Conservation (phyloP, 2,113 vertebrate genomes). For the Podarcis cretensis region DNA sequence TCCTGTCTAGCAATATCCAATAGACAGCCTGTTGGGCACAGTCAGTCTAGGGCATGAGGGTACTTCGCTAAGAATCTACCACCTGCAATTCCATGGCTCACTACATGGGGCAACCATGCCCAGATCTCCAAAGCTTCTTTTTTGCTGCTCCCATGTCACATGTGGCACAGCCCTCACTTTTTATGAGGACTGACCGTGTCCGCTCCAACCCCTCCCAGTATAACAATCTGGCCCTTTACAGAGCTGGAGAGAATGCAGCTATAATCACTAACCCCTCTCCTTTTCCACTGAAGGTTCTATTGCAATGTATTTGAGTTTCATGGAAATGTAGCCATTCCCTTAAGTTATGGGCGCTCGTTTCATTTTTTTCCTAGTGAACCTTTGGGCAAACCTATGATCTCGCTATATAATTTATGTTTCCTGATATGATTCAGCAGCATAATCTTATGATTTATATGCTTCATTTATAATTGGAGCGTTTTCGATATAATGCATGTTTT, state of each 20-base stretch:
- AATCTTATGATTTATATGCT: slow-evolving; percentile 82
- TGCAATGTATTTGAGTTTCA: slow-evolving; percentile 43
- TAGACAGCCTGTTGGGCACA: background rate
- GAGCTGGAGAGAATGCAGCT: background rate
- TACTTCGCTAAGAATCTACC: background rate
- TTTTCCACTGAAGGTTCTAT: slow-evolving; percentile 43
- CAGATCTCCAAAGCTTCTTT: background rate
- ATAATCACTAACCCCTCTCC: background rate
- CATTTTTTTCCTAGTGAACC: slow-evolving; percentile 71
- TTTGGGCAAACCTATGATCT: slow-evolving; percentile 73
- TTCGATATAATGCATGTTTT: slow-evolving; percentile 75
- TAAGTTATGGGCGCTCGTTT: slow-evolving; percentile 71
- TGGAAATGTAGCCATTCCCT: slow-evolving; percentile 58
- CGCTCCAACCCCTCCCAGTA: background rate
- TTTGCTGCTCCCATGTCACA: background rate
- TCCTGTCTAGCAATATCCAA: background rate
- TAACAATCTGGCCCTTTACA: background rate
- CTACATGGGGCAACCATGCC: background rate
- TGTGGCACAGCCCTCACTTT: background rate
- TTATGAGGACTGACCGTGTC: background rate
- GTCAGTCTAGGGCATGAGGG: background rate
- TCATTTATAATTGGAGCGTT: slow-evolving; percentile 87
- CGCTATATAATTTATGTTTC: slow-evolving; percentile 79
- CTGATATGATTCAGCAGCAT: slow-evolving; percentile 75
- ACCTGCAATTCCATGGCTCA: background rate